Conservation (phyloP, 2,113 vertebrate species). For the Otus sunia region DNA sequence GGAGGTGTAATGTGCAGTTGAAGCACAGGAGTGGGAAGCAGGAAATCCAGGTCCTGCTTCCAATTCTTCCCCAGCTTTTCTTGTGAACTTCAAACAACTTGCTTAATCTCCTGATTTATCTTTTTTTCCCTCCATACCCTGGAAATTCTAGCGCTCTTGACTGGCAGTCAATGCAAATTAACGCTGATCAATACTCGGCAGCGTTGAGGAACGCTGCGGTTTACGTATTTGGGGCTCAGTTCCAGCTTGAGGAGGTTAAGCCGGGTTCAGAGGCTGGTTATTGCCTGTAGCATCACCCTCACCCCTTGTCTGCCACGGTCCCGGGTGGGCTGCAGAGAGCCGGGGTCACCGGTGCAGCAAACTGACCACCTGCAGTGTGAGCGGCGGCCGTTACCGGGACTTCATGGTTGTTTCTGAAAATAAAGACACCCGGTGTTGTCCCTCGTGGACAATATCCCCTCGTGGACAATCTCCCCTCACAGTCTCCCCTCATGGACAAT, state of each 20-base stretch:
- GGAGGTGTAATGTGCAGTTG: background rate
- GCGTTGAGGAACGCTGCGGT: accelerated
- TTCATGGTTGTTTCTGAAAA: no score
- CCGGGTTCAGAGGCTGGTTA: accelerated
- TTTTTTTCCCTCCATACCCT: accelerated
- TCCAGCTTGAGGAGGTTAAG: no score
- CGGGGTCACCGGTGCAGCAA: no score
- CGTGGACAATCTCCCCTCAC: no score
- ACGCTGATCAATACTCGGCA: accelerated
- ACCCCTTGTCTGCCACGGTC: no score
- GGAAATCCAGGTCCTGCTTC: slow-evolving; percentile 2
- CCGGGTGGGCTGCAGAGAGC: background rate
- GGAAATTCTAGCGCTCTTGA: accelerated
- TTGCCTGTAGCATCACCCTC: accelerated
- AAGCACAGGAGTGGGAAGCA: background rate
- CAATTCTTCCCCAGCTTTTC: background rate
- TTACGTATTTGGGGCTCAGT: accelerated
- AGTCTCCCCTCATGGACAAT: no score
- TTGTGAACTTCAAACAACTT: accelerated
- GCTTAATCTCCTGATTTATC: background rate
- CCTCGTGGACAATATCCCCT: no score
- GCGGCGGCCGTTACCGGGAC: no score
- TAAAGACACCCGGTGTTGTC: no score
- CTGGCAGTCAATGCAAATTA: accelerated
- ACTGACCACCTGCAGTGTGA: no score